Percentiles rank a stretch among this genome's conserved stretches.
phyloP scores from a whole-genome alignment of 2,888 invertebrate species.

The Crocallis elinguaria region DNA sequence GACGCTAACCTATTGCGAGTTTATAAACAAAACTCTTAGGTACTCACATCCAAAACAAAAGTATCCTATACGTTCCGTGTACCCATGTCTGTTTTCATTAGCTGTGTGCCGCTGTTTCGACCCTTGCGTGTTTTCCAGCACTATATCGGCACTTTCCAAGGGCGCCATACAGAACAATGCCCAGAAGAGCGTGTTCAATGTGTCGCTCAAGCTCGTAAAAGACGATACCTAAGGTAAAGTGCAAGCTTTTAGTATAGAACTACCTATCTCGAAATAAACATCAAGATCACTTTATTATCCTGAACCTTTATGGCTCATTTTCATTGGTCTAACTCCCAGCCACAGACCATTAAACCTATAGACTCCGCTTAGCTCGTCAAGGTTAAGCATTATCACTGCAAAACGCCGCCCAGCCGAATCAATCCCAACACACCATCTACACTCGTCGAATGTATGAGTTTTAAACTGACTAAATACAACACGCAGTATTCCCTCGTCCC shows the following conservation, averaged over 20 bases:
- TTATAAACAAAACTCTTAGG: neutral
- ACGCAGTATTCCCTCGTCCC: too few species aligned
- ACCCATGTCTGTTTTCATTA: conserved; percentile 84
- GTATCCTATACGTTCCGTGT: conserved; percentile 88
- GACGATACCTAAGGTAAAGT: conserved; percentile 74
- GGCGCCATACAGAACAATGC: conserved; percentile 88
- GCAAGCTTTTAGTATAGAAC: neutral
- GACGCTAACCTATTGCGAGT: too few species aligned
- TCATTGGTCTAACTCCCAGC: too few species aligned
- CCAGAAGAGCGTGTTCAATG: conserved; percentile 88
- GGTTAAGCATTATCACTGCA: too few species aligned
- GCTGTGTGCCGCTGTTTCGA: conserved; percentile 52
- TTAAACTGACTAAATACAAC: too few species aligned
- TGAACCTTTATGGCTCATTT: too few species aligned
- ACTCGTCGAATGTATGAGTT: too few species aligned
- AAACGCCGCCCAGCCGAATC: too few species aligned
- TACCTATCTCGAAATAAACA: neutral
- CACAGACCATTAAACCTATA: too few species aligned
- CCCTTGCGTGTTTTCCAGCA: conserved; percentile 83
- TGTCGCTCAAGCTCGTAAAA: conserved; percentile 84
- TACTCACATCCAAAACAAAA: conserved; percentile 85
- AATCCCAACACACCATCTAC: too few species aligned
- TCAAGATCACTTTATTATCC: too few species aligned
- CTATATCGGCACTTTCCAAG: conserved; percentile 86
- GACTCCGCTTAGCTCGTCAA: too few species aligned